Percentiles rank a stretch among this genome's conserved stretches.
Evolutionary conservation across 2,888 invertebrate genomes (phyloP).

Genomic region (Drosophila ustulata): DNA sequence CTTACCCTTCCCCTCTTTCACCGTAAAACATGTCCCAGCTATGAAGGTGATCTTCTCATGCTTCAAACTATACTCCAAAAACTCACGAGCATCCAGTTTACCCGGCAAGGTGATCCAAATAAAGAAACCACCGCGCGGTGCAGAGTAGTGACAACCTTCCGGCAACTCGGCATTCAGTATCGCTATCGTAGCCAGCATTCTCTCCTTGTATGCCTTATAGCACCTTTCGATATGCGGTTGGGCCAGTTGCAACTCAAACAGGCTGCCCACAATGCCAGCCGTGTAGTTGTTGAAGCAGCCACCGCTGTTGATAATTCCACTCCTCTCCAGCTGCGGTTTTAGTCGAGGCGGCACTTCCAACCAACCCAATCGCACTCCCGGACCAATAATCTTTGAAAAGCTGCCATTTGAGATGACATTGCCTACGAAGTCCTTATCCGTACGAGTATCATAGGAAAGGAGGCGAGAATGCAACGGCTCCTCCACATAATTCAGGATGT

Average conservation of each 20-base stretch:
- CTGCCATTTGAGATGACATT: conserved; percentile 88
- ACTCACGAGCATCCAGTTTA: conserved; percentile 81
- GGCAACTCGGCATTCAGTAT: conserved; percentile 85
- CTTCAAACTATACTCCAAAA: conserved; percentile 84
- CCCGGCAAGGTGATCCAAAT: conserved; percentile 87
- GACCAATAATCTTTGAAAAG: conserved; percentile 88
- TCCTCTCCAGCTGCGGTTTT: conserved; percentile 83
- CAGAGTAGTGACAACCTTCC: conserved; percentile 83
- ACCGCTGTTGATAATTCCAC: conserved; percentile 86
- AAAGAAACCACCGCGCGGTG: conserved; percentile 87
- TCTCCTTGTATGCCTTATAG: conserved; percentile 84
- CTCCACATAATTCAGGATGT: conserved; percentile 86
- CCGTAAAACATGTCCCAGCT: conserved; percentile 85
- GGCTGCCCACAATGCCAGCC: conserved; percentile 86
- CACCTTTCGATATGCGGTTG: conserved; percentile 85
- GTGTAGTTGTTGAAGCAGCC: conserved; percentile 88
- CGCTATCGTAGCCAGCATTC: conserved; percentile 85
- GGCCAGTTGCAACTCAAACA: conserved; percentile 86
- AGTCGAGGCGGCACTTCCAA: conserved; percentile 86
- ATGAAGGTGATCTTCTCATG: conserved; percentile 85
- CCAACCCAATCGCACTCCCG: conserved; percentile 89
- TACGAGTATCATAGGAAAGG: conserved; percentile 86
- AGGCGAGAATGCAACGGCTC: conserved; percentile 86
- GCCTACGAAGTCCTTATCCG: conserved; percentile 84
- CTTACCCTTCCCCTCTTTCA: conserved; percentile 73